These are phyloP conservation scores for Sepioteuthis lessoniana DNA, from an alignment of 2,888 invertebrate genomes.

Conservation along the genomic window DNA sequence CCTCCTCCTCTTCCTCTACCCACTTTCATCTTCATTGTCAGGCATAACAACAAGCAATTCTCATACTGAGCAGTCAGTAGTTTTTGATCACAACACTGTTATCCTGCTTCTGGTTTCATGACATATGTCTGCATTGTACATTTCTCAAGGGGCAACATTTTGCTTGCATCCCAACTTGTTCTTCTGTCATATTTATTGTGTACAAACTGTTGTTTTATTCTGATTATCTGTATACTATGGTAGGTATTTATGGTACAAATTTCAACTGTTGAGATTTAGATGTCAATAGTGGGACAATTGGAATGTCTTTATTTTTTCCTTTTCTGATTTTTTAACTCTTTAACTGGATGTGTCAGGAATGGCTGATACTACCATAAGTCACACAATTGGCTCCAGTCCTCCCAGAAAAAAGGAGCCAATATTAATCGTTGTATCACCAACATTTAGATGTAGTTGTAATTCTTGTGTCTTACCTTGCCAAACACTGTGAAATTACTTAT, in stretches of 20 bases:
- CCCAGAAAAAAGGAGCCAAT: background rate
- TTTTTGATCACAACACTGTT: constrained; percentile 42
- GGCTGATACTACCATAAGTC: background rate
- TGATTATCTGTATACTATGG: constrained; percentile 44
- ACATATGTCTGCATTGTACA: constrained; percentile 46
- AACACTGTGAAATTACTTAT: background rate
- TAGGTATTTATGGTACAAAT: constrained; percentile 40
- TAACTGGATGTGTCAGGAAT: background rate
- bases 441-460: constrained; percentile 37
- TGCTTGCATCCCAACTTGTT: background rate
- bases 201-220: constrained; percentile 44
- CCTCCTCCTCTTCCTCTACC: background rate
- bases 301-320: constrained; percentile 44
- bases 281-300: constrained; percentile 38
- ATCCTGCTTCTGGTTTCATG: constrained; percentile 45
- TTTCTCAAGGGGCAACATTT: constrained; percentile 35
- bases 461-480: constrained; percentile 19
- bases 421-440: background rate
- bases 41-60: constrained; percentile 38
- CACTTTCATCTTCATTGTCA: constrained; percentile 25
- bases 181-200: constrained; percentile 46
- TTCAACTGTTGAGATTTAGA: constrained; percentile 45
- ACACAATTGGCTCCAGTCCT: background rate
- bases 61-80: constrained; percentile 36
- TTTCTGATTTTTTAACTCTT: background rate